Evolutionary conservation across 2,888 invertebrate genomes (phyloP).

Genomic region (Nomada hirtipes): DNA sequence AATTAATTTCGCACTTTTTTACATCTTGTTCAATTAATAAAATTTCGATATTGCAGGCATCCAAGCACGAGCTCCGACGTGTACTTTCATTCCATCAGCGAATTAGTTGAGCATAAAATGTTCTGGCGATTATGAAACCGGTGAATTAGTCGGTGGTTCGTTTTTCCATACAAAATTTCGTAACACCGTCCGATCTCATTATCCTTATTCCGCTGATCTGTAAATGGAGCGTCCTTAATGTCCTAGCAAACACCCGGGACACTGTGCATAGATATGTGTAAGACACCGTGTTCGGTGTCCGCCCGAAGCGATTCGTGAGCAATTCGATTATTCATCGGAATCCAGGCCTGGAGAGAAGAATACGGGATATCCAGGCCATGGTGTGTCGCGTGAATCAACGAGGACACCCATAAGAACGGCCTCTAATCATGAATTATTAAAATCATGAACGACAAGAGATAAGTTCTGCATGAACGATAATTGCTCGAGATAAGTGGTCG

Average conservation of each 20-base stretch:
- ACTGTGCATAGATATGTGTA: constrained; percentile 15
- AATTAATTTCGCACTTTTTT: too few relatives aligned
- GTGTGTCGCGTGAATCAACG: constrained; percentile 48
- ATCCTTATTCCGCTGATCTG: constrained; percentile 29
- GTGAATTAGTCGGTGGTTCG: background rate
- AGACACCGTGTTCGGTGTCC: constrained; percentile 38
- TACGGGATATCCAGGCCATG: constrained; percentile 57
- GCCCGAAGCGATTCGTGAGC: constrained; percentile 36
- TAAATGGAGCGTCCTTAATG: constrained; percentile 29
- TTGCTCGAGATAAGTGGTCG: background rate
- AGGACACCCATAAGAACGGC: constrained; percentile 37
- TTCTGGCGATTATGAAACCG: background rate
- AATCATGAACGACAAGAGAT: background rate
- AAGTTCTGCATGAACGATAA: constrained; percentile 2
- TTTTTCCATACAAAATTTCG: constrained; percentile 7
- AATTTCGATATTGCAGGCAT: background rate
- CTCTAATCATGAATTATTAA: constrained; percentile 13
- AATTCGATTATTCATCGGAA: constrained; percentile 68
- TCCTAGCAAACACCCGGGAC: background rate
- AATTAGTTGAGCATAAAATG: background rate
- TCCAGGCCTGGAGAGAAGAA: constrained; percentile 66
- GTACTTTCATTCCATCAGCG: background rate
- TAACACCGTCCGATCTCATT: constrained; percentile 30
- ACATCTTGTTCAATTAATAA: background rate
- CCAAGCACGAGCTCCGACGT: background rate